Percentiles rank a stretch among this genome's conserved stretches.
Conservation (phyloP, 2,113 vertebrate genomes). For the Notothenia rossii region DNA sequence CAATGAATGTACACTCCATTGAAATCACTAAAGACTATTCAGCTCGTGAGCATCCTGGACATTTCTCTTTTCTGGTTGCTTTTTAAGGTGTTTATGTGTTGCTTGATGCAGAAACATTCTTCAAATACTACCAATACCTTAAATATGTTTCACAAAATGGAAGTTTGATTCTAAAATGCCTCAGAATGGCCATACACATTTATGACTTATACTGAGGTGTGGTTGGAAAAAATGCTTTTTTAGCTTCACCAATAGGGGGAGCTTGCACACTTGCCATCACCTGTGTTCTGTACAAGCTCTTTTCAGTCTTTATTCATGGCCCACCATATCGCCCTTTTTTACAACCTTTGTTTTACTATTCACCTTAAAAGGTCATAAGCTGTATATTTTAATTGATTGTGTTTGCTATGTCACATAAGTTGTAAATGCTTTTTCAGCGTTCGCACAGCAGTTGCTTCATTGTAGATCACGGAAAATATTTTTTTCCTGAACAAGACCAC, state of each 20-base stretch:
- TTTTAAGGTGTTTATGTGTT: constrained; percentile 15
- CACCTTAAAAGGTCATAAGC: constrained; percentile 50
- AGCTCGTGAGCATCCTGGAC: constrained; percentile 41
- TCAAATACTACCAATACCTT: neutral
- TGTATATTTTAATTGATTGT: constrained; percentile 41
- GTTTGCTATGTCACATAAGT: constrained; percentile 49
- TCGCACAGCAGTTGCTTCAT: constrained; percentile 39
- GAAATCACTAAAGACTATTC: constrained; percentile 57
- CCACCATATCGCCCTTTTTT: constrained; percentile 48
- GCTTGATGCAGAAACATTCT: constrained; percentile 24
- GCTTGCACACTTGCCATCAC: constrained; percentile 73
- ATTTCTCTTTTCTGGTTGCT: neutral
- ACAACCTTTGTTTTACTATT: constrained; percentile 59
- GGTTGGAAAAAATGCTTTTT: neutral
- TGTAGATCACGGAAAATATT: constrained; percentile 41
- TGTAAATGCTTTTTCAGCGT: constrained; percentile 27
- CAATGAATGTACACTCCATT: constrained; percentile 63
- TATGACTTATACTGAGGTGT: neutral
- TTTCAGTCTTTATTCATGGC: constrained; percentile 41
- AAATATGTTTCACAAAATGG: neutral
- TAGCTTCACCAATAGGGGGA: constrained; percentile 78
- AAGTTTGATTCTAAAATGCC: constrained; percentile 18
- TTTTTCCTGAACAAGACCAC: constrained; percentile 46
- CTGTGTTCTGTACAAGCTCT: constrained; percentile 23
- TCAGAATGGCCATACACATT: neutral